These are phyloP conservation scores for Anabas testudineus DNA, from an alignment of 2,797 vertebrate genomes.

Conservation along the genomic window DNA sequence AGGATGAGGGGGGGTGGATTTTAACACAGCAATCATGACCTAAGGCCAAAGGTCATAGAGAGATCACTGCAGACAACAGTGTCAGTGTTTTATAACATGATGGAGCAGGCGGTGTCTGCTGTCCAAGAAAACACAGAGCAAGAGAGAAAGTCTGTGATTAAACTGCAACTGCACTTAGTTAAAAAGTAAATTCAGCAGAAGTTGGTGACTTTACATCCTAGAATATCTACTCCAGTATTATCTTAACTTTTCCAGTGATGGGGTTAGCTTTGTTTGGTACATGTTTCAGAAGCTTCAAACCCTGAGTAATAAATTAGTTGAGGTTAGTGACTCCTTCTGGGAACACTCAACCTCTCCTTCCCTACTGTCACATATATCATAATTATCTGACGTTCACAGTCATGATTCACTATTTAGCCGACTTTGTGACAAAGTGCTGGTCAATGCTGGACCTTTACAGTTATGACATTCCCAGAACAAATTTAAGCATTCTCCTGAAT, in stretches of 20 bases:
- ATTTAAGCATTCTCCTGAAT: background rate
- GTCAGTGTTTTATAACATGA: conserved; percentile 44
- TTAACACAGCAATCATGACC: conserved; percentile 59
- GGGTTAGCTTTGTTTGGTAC: conserved; percentile 21
- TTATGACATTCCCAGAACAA: conserved; percentile 11
- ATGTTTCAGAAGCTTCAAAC: conserved; percentile 24
- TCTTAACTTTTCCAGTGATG: background rate
- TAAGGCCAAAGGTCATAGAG: conserved; percentile 48
- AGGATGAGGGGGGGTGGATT: conserved; percentile 60
- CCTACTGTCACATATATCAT: conserved; percentile 40
- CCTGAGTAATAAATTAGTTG: conserved; percentile 42
- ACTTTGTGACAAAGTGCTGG: conserved; percentile 31
- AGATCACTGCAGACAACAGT: conserved; percentile 46
- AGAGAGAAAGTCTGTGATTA: conserved; percentile 17
- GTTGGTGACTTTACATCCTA: background rate
- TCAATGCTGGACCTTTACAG: conserved; percentile 3
- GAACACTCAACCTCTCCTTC: conserved; percentile 39
- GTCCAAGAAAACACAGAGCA: conserved; percentile 30
- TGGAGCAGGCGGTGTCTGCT: conserved; percentile 20
- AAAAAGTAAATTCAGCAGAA: background rate
- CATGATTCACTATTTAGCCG: conserved; percentile 26
- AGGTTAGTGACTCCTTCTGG: conserved; percentile 51
- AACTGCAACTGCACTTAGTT: conserved; percentile 1
- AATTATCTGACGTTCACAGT: conserved; percentile 38
- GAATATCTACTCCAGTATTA: background rate